Evolutionary conservation across 2,888 invertebrate genomes (phyloP), one percentile per base, ranked within the genome.

Genomic region (Sinodicranocentrus sp.): DNA sequence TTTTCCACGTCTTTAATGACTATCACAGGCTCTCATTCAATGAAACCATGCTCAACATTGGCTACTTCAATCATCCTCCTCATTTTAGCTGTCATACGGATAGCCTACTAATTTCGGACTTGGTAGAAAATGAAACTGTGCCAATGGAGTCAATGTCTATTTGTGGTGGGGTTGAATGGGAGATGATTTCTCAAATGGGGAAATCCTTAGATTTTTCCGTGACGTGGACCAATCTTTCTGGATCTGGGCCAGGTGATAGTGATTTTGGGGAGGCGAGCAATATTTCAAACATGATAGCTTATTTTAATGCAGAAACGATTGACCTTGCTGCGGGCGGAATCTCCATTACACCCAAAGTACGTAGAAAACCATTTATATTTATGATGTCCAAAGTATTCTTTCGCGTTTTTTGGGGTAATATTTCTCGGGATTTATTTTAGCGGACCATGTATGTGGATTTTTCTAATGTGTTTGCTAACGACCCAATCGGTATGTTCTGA

Each of bases 151-250:
- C 48, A 33, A 28, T 33, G 6, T 54, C 43, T 26, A 3, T 21
- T 2, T 88, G 86, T 61, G 65, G 71, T 2, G 88, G 88, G 6
- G 82, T 85, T 8, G 88, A 88, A 72, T 88, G 85, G 85, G 85
- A 88, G 71, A 88, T 88, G 80, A 65, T 88, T 5, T 26, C 65
- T 3, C 80, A 84, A 75, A 85, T 88, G 82, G 67, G 73, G 1
- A 68, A 72, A 26, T 84, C 86, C 0, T 43, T 88, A 13, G 59
- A 87, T 13, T 87, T 88, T 57, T 71, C 54, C 1, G 83, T 82
- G n/a, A 79, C 63, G 1, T 65, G 87, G 61, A 79, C 73, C 33
- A 84, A 87, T 52, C 57, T 87, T 17, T 86, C 84, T 1, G 63
- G 59, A 5, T 63, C 70, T 72, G 0, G 73, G 28, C n/a, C 25